A percentile compares a stretch with the other conserved stretches of the same genome.
Evolutionary conservation across 2,113 vertebrate species (phyloP).

Genomic region (Centrocercus urophasianus): DNA sequence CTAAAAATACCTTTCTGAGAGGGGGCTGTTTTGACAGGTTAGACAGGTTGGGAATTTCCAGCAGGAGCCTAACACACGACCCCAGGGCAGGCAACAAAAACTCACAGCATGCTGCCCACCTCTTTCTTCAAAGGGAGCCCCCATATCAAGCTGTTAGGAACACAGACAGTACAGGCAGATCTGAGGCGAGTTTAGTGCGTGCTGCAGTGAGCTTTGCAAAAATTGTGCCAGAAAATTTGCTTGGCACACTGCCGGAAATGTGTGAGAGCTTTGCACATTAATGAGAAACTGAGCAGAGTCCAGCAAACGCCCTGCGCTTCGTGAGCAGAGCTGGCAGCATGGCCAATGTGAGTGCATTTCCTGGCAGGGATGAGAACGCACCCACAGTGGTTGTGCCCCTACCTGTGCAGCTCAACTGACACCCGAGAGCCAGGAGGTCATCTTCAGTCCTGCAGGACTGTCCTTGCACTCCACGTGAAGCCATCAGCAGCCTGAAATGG

Average conservation of each 20-base stretch:
- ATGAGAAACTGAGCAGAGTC: background rate
- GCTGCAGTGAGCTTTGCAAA: background rate
- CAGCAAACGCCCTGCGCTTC: background rate
- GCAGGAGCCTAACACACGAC: rapidly evolving
- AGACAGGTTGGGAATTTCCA: background rate
- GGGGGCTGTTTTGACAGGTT: background rate
- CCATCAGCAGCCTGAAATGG: background rate
- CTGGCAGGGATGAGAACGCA: background rate
- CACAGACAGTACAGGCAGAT: background rate
- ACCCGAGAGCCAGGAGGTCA: background rate
- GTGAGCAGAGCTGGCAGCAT: background rate
- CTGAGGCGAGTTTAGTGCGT: background rate
- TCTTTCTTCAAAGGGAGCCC: background rate
- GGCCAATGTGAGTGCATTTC: rapidly evolving
- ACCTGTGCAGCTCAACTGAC: background rate
- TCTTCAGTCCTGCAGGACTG: rapidly evolving
- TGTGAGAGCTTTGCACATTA: background rate
- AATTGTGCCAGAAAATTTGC: background rate
- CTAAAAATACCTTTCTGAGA: background rate
- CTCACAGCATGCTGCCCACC: background rate
- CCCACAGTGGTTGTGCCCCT: background rate
- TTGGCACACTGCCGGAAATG: rapidly evolving
- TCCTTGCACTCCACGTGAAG: background rate
- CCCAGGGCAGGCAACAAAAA: background rate
- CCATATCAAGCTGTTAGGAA: background rate